A percentile compares a stretch with the other conserved stretches of the same genome.
These are phyloP conservation scores for Nineta flava DNA, from an alignment of 2,888 invertebrate species.

Conservation along the genomic window DNA sequence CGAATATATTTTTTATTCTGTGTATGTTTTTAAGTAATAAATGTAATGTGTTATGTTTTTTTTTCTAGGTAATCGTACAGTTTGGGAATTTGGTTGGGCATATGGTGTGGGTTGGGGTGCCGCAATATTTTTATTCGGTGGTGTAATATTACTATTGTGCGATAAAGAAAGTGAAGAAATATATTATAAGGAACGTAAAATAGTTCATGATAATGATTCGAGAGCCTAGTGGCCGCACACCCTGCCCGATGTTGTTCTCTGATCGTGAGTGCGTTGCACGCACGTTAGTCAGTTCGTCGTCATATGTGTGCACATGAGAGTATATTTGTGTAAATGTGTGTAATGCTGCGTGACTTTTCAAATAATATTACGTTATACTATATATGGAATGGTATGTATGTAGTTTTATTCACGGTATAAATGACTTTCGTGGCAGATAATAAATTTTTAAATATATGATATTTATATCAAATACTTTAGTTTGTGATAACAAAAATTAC, in stretches of 20 bases:
- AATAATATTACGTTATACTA: no score
- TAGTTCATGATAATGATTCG: constrained; percentile 44
- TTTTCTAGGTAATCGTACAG: constrained; percentile 60
- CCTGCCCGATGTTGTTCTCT: constrained; percentile 55
- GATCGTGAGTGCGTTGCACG: constrained; percentile 22
- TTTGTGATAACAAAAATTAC: no score
- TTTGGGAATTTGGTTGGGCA: constrained; percentile 98
- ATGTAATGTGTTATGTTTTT: not conserved
- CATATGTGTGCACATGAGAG: not conserved
- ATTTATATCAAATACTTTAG: not conserved
- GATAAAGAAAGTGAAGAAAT: constrained; percentile 98
- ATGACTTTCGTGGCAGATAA: not conserved
- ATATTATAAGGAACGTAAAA: constrained; percentile 94
- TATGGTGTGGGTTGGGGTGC: constrained; percentile 98
- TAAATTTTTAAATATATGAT: not conserved
- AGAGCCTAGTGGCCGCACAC: constrained; percentile 50
- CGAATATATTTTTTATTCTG: no score
- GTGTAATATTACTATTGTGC: constrained; percentile 81
- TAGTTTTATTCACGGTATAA: no score
- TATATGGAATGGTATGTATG: no score
- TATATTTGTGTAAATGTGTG: not conserved
- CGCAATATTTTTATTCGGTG: constrained; percentile 88
- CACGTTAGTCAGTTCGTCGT: constrained; percentile 10
- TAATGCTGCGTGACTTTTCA: not conserved
- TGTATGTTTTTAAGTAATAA: no score